Conservation (phyloP, 1,140 invertebrate genomes). For the Dendrolimus kikuchii region DNA sequence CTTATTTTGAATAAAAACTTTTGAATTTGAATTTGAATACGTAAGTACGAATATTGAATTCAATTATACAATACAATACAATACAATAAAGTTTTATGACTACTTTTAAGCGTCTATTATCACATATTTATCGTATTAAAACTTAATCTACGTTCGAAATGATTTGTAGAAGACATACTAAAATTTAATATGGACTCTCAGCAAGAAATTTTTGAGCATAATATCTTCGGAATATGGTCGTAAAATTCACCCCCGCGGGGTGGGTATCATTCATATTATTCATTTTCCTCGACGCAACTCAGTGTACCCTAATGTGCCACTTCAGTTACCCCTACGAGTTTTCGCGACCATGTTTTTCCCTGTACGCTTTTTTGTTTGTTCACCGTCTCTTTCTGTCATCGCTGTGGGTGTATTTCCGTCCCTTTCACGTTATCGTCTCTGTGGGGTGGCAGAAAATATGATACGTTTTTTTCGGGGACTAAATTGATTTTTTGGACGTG, state of each 20-base stretch:
- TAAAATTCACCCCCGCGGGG: slow-evolving; percentile 34
- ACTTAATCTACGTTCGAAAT: background rate
- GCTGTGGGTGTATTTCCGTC: slow-evolving; percentile 13
- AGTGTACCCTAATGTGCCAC: slow-evolving; percentile 57
- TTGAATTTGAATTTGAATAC: too few relatives aligned
- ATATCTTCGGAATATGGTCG: slow-evolving; percentile 43
- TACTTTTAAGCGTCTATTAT: too few relatives aligned
- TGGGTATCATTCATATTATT: slow-evolving; percentile 45
- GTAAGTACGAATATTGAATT: too few relatives aligned
- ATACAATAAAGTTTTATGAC: too few relatives aligned
- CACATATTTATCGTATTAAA: too few relatives aligned
- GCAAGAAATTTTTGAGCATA: slow-evolving; percentile 1
- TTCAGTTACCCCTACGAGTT: slow-evolving; percentile 55
- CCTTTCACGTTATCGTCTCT: slow-evolving; percentile 33
- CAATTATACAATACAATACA: too few relatives aligned
- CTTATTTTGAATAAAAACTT: too few relatives aligned
- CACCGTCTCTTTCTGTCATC: slow-evolving; percentile 24
- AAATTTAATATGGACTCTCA: slow-evolving; percentile 14
- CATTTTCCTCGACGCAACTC: slow-evolving; percentile 57
- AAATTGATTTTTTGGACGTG: slow-evolving; percentile 66
- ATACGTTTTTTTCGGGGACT: slow-evolving; percentile 58
- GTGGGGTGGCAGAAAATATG: slow-evolving; percentile 64
- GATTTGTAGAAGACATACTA: slow-evolving; percentile 2
- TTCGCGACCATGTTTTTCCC: slow-evolving; percentile 65
- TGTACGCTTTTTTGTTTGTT: slow-evolving; percentile 57